Conservation (phyloP, 1,140 invertebrate species). For the Aphelenchoides fujianensis region DNA sequence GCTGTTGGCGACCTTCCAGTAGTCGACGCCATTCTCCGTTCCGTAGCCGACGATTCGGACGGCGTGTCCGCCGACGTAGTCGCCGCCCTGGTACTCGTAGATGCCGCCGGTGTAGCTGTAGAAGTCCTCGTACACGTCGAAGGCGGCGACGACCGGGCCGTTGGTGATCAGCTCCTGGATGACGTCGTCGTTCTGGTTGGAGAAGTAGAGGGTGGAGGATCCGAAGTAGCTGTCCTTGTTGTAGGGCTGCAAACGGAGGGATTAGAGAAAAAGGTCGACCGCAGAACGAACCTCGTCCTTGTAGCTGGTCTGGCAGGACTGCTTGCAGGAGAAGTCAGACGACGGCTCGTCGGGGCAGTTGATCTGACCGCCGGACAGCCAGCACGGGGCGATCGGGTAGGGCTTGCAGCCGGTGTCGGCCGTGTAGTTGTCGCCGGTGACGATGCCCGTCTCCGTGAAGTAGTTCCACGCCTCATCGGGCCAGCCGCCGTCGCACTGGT, state of each 20-base stretch:
- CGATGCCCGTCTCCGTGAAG: conserved; percentile 63
- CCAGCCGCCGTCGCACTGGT: conserved; percentile 69
- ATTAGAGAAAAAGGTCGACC: too few relatives aligned
- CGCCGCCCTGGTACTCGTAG: conserved; percentile 67
- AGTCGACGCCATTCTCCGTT: conserved; percentile 68
- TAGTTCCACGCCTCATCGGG: conserved; percentile 67
- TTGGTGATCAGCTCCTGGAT: background rate
- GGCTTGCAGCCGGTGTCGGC: conserved; percentile 62
- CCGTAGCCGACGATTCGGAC: conserved; percentile 67
- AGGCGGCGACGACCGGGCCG: conserved; percentile 3
- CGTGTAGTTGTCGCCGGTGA: conserved; percentile 76
- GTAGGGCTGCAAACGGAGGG: too few relatives aligned
- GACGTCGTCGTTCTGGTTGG: background rate
- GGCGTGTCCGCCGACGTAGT: conserved; percentile 73
- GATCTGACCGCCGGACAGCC: background rate
- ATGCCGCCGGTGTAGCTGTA: conserved; percentile 70
- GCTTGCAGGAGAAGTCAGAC: background rate
- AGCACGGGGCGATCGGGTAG: background rate
- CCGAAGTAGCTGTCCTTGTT: conserved; percentile 12
- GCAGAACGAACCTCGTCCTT: too few relatives aligned
- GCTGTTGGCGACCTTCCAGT: conserved; percentile 67
- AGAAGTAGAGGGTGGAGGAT: background rate
- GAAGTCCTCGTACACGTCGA: conserved; percentile 77
- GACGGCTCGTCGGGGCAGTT: conserved; percentile 1
- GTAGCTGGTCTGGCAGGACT: background rate